These are phyloP conservation scores for Argya squamiceps DNA, from an alignment of 2,797 vertebrate species.

Conservation along the genomic window DNA sequence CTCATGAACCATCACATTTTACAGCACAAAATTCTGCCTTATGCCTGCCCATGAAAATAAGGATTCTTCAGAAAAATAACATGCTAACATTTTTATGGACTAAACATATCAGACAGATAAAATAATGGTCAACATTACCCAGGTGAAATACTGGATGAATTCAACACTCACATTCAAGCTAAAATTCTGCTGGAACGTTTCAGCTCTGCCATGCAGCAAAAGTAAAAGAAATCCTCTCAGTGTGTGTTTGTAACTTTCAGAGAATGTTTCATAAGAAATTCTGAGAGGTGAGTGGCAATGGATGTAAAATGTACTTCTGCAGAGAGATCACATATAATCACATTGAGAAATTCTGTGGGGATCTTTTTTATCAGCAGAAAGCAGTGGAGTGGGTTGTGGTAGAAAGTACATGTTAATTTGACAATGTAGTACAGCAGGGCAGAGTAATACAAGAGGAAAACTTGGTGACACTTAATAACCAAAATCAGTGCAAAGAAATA, in stretches of 20 bases:
- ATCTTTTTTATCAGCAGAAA: slow-evolving; percentile 2
- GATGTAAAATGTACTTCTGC: not conserved
- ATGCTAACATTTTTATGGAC: not conserved
- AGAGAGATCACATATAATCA: slow-evolving; percentile 1
- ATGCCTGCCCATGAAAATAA: not conserved
- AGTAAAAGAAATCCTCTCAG: not conserved
- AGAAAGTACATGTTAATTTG: slow-evolving; percentile 15
- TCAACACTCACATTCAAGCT: not conserved
- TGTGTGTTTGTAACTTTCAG: not conserved
- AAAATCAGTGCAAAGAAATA: not conserved
- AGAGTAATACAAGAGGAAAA: not conserved
- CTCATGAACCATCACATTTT: slow-evolving; percentile 3
- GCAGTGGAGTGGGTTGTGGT: slow-evolving; percentile 16
- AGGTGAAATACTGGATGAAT: not conserved
- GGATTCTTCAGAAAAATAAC: not conserved
- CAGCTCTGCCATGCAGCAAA: not conserved
- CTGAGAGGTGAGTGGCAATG: not conserved
- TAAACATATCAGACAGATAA: not conserved
- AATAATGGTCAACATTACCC: not conserved
- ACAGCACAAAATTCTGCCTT: slow-evolving; percentile 2
- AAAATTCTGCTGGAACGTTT: not conserved
- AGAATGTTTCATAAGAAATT: not conserved
- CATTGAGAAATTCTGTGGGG: not conserved
- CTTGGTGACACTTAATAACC: not conserved
- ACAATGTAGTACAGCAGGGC: not conserved